Percentiles rank a stretch among this genome's conserved stretches.
Conservation (phyloP, 2,113 vertebrate species). For the Oenanthe melanoleuca region DNA sequence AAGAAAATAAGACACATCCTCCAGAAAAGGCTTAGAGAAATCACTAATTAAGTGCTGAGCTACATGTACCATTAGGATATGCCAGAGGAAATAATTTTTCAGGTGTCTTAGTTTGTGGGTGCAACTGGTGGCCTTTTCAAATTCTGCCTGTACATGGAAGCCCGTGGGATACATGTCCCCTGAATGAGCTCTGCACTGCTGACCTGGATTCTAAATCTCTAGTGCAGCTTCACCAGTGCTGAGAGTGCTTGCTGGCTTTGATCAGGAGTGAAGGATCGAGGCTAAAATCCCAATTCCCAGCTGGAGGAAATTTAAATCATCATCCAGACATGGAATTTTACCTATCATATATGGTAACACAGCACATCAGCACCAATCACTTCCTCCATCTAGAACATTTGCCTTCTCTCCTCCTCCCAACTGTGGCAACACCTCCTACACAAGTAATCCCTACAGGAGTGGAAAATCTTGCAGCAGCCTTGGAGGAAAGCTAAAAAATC, state of each 20-base stretch:
- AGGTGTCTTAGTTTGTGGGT: background rate
- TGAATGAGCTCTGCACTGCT: constrained; percentile 13
- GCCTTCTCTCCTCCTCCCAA: background rate
- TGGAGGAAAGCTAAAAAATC: background rate
- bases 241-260: background rate
- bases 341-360: background rate
- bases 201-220: background rate
- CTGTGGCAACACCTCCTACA: background rate
- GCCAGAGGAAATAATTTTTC: background rate
- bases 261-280: background rate
- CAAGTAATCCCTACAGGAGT: background rate
- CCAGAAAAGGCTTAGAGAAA: background rate
- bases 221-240: background rate
- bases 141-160: background rate
- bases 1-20: background rate
- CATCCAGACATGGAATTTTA: background rate
- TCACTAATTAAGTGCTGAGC: background rate
- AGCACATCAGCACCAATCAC: background rate
- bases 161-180: rapidly evolving
- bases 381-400: background rate
- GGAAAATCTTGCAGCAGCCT: background rate
- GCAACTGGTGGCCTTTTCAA: background rate
- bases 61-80: background rate
- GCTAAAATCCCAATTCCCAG: background rate
- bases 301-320: constrained; percentile 1